phyloP scores from a whole-genome alignment of 2,797 vertebrate species.

The Sebastes trivittatus region DNA sequence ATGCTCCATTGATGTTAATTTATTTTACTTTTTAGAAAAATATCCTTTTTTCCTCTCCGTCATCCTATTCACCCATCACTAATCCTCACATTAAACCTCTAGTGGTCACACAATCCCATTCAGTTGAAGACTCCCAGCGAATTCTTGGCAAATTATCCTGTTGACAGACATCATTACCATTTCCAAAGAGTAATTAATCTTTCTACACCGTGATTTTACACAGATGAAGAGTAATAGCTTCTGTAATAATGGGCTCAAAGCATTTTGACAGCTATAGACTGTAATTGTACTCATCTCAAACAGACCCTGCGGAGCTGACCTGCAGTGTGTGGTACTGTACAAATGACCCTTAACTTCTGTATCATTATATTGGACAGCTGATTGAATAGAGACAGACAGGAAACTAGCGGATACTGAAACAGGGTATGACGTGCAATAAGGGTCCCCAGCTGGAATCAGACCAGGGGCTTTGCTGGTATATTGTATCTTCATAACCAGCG shows the following conservation, averaged over 20 bases:
- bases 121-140: conserved; percentile 45
- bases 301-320: conserved; percentile 26
- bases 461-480: neutral
- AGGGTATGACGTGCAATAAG: neutral
- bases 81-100: conserved; percentile 61
- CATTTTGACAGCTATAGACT: conserved; percentile 24
- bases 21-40: conserved; percentile 1
- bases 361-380: conserved; percentile 4
- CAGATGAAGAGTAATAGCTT: conserved; percentile 52
- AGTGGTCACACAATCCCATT: conserved; percentile 54
- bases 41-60: neutral
- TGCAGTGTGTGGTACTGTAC: neutral
- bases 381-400: conserved; percentile 8
- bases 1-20: neutral
- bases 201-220: conserved; percentile 52
- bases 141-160: conserved; percentile 58
- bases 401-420: neutral
- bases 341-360: conserved; percentile 10
- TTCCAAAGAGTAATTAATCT: conserved; percentile 57
- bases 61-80: conserved; percentile 44
- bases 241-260: conserved; percentile 45
- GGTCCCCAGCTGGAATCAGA: conserved; percentile 3
- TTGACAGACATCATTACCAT: conserved; percentile 69
- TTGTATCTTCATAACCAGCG: neutral
- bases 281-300: conserved; percentile 48